Evolutionary conservation across 2,888 invertebrate species (phyloP).

Genomic region (Unio pictorum): DNA sequence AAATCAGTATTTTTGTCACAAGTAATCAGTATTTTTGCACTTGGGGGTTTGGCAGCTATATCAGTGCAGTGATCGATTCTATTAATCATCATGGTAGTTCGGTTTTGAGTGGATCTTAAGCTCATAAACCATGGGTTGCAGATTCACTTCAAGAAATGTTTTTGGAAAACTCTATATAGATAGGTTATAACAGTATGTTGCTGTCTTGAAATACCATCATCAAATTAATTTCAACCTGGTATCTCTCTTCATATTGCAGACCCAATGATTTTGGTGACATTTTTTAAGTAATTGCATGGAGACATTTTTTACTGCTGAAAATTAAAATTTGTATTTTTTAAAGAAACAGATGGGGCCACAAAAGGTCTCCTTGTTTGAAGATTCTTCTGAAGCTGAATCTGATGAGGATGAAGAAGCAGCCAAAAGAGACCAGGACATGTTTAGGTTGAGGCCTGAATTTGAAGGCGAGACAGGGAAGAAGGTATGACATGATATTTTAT

Average conservation of each 20-base stretch:
- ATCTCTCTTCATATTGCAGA: not conserved
- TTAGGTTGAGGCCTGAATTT: slow-evolving; percentile 78
- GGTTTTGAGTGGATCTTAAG: too few species aligned
- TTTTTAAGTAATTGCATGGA: not conserved
- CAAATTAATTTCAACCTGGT: too few species aligned
- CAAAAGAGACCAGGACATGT: slow-evolving; percentile 72
- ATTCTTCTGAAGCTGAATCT: slow-evolving; percentile 69
- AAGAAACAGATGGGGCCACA: slow-evolving; percentile 7
- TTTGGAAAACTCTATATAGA: too few species aligned
- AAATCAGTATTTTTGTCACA: too few species aligned
- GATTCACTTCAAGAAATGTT: too few species aligned
- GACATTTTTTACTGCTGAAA: not conserved
- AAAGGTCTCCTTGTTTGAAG: slow-evolving; percentile 32
- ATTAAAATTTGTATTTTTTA: not conserved
- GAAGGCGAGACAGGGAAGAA: slow-evolving; percentile 79
- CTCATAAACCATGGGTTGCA: too few species aligned
- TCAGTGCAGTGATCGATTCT: too few species aligned
- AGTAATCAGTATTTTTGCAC: too few species aligned
- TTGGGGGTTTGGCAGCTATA: too few species aligned
- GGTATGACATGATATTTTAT: slow-evolving; percentile 67
- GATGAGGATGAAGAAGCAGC: slow-evolving; percentile 74
- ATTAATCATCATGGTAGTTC: too few species aligned
- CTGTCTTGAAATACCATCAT: too few species aligned
- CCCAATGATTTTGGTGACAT: not conserved
- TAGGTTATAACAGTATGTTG: too few species aligned